These are phyloP conservation scores for Leptoclinus maculatus DNA, from an alignment of 2,797 vertebrate genomes.

Conservation along the genomic window DNA sequence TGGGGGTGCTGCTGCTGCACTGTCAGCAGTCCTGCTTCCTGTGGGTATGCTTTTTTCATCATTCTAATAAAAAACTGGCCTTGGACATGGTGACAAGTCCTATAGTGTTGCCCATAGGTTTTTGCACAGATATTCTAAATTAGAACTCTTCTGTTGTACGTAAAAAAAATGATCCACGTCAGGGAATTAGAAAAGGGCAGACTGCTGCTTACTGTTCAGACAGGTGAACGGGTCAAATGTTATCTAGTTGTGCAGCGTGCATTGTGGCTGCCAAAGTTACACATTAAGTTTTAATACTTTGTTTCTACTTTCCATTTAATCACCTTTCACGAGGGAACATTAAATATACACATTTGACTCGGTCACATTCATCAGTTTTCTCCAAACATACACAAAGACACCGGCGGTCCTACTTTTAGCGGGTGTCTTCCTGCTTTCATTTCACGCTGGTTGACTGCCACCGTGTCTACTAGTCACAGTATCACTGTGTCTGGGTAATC, in stretches of 20 bases:
- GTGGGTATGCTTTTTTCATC: not conserved
- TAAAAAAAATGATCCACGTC: not conserved
- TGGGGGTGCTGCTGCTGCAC: not conserved
- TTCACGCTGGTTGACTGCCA: conserved; percentile 44
- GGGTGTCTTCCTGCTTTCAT: conserved; percentile 27
- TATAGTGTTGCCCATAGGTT: conserved; percentile 11
- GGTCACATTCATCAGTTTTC: not conserved
- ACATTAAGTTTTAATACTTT: not conserved
- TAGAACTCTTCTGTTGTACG: not conserved
- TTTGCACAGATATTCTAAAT: conserved; percentile 5
- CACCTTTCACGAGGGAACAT: not conserved
- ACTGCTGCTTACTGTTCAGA: not conserved
- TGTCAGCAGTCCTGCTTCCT: not conserved
- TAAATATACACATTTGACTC: not conserved
- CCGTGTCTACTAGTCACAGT: conserved; percentile 42
- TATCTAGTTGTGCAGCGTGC: not conserved
- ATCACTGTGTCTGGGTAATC: conserved; percentile 50
- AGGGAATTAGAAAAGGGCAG: not conserved
- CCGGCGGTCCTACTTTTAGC: not conserved
- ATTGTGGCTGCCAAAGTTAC: not conserved
- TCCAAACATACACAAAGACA: not conserved
- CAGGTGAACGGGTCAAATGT: not conserved
- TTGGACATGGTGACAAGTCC: not conserved
- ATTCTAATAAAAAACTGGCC: conserved; percentile 11
- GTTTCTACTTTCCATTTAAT: not conserved